Base-by-base conservation (phyloP, 1,140 invertebrate genomes). In the Drosophila oshimai region DNA sequence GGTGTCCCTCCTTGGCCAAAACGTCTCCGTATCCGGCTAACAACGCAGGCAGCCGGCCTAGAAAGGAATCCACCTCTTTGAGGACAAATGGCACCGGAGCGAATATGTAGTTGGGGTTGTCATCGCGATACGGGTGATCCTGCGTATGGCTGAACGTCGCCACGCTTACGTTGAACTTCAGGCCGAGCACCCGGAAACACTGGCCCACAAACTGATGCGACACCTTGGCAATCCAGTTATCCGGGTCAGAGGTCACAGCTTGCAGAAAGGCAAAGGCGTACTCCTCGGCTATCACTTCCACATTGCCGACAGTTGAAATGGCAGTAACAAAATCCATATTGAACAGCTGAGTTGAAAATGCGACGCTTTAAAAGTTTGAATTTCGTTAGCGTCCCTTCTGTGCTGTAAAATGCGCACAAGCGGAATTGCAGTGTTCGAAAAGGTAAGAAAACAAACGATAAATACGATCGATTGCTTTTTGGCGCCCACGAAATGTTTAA, bases 161-260 rank as follows among this genome's bases (percentile, higher is more conserved):
- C 0, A 69, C 37, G 18, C 18, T 57, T 0, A 80, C 57, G 5
- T 45, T 65, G n/a, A 84, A 86, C 0, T 44, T 51, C 0, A 84
- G 47, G 0, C 75, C 81, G 9, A 86, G 4, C 0, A 41, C 61
- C 0, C 24, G 13, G 17, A 84, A 84, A 22, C 80, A 86, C 24
- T 84, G 80, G 1, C 57, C 45, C 10, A 84, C 80, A 46, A 84
- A 86, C 6, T 49, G 28, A 31, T 84, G 71, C 1, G 80, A 61
- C 28, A 60, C 37, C 28, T 42, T 44, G 5, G 3, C 10, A 3
- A 39, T 6, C 80, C 80, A 84, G 10, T 64, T 72, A 2, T 60
- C 28, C 0, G 79, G 80, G 49, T 55, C 33, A 2, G 34, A 17
- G 4, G 41, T 39, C 3, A 73, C 60, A 4, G 57, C 33, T 12